Evolutionary conservation across 2,888 invertebrate genomes (phyloP).

Genomic region (Agrochola circellaris): DNA sequence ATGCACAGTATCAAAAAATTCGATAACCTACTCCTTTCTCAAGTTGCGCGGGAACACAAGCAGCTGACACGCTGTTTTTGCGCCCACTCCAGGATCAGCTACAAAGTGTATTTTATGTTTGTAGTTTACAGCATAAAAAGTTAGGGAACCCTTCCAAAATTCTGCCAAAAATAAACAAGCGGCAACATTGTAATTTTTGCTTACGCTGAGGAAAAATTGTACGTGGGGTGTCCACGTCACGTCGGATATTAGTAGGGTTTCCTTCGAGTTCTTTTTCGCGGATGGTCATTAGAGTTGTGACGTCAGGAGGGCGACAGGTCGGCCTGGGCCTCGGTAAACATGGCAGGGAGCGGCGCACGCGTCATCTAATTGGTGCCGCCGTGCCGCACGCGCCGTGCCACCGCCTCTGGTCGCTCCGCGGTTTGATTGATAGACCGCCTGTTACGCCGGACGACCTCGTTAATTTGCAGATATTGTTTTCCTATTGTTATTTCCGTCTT

Average conservation of each 20-base stretch:
- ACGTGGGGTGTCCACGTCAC: conserved; percentile 35
- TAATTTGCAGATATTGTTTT: conserved; percentile 79
- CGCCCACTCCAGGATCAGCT: conserved; percentile 12
- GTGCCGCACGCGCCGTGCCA: conserved; percentile 56
- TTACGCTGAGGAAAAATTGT: conserved; percentile 49
- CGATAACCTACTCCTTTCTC: conserved; percentile 22
- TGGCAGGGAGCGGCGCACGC: conserved; percentile 82
- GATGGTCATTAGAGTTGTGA: conserved; percentile 77
- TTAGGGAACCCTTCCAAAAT: conserved; percentile 30
- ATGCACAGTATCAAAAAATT: conserved; percentile 15
- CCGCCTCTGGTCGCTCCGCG: conserved; percentile 59
- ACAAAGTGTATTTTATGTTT: conserved; percentile 36
- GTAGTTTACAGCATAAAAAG: conserved; percentile 37
- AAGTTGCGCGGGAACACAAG: conserved; percentile 46
- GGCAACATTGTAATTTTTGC: conserved; percentile 41
- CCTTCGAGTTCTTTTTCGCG: conserved; percentile 72
- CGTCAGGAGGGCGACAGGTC: conserved; percentile 78
- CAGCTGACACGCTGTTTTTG: conserved; percentile 53
- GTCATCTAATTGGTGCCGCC: conserved; percentile 77
- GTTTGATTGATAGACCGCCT: conserved; percentile 88
- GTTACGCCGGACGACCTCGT: conserved; percentile 85
- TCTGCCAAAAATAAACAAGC: conserved; percentile 23
- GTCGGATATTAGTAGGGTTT: conserved; percentile 65
- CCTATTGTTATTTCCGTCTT: conserved; percentile 75
- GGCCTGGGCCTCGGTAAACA: conserved; percentile 72